Evolutionary conservation across 2,888 invertebrate species (phyloP), one percentile per base, ranked within the genome.

Genomic region (Drosophila birchii): DNA sequence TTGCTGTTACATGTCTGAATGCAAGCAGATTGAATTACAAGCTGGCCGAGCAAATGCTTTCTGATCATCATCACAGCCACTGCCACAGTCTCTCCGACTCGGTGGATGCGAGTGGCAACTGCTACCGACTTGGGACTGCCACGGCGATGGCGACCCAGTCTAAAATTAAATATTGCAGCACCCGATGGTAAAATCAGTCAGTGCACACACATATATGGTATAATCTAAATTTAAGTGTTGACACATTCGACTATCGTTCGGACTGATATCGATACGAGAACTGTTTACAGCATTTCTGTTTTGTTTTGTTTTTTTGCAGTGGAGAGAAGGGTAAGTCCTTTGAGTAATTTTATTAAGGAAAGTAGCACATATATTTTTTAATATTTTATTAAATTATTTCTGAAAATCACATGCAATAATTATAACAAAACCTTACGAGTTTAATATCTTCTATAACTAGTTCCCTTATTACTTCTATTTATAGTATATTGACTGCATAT

Each of bases 1-100:
- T 91, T 91, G 91, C 91, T 87, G 90, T 88, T 89, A 90, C 90
- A 91, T 91, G 90, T 91, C 90, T 91, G 90, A 91, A 91, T 91
- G 91, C 88, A 89, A 90, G 90, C 83, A 84, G 90, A 88, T 90
- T 90, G 91, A 85, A 91, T 89, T 90, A 90, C 90, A 91, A 89
- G 86, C 81, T 84, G 81, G 78, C 79, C 77, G 78, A 70, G 72
- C 80, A 84, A 84, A 78, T 79, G 79, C 75, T 69, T 74, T 80
- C 78, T 77, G 80, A 79, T 79, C 78, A 80, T 71, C 71, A 71
- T 71, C 62, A 73, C 73, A 62, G 73, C 56, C 54, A 44, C 53
- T 60, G 51, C 51, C 49, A 49, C 8, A 51, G 49, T 20, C 51
- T 34, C 18, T 14, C 14, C 14, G n/a, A 7, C 29, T 47, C 68